Evolutionary conservation across 2,113 vertebrate genomes (phyloP).

Genomic region (Stomatorhinus ivindoensis): DNA sequence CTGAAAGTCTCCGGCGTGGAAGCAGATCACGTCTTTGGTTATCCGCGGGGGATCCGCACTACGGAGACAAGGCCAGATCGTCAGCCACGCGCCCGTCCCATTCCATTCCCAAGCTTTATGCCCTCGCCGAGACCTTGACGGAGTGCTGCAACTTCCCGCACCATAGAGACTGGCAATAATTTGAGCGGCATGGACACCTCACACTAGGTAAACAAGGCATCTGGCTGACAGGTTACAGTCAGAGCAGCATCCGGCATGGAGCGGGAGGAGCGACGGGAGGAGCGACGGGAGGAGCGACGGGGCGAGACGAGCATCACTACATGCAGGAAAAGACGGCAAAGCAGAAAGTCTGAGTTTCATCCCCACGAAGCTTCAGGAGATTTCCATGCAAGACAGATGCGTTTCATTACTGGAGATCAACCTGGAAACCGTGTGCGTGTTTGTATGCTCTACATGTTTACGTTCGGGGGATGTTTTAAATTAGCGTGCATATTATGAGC

Average conservation of each 20-base stretch:
- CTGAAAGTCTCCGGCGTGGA: constrained; percentile 89
- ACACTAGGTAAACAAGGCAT: background rate
- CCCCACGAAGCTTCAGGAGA: background rate
- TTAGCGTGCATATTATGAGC: background rate
- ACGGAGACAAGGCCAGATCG: constrained; percentile 8
- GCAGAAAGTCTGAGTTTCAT: background rate
- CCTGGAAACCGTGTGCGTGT: background rate
- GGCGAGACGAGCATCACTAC: too few species aligned
- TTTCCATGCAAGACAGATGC: background rate
- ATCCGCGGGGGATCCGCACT: constrained; percentile 87
- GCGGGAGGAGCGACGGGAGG: too few species aligned
- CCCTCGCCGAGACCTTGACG: background rate
- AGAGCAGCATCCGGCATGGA: too few species aligned
- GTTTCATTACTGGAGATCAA: background rate
- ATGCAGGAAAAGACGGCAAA: background rate
- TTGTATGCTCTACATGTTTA: background rate
- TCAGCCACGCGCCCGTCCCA: background rate
- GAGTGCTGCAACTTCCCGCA: background rate
- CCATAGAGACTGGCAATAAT: background rate
- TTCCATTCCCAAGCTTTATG: background rate
- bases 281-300: too few species aligned
- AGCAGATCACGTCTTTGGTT: constrained; percentile 99
- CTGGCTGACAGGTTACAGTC: too few species aligned
- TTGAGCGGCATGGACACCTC: background rate
- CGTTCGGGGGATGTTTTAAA: background rate